These are phyloP conservation scores for Melipona quadrifasciata DNA, from an alignment of 1,140 invertebrate species.

Conservation along the genomic window DNA sequence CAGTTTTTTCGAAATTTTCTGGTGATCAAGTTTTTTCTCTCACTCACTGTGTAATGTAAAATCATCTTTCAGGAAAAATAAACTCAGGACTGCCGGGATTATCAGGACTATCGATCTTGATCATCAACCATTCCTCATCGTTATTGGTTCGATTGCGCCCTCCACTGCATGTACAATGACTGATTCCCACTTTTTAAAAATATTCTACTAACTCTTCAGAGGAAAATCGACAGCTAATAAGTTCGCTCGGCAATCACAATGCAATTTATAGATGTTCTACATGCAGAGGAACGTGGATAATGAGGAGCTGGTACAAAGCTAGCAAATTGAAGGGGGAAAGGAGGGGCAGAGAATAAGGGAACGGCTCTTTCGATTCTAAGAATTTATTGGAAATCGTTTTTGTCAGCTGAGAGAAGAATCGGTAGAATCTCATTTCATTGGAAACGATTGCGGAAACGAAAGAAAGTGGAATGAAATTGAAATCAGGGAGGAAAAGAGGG, in stretches of 20 bases:
- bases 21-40: no score
- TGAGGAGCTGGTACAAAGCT: neutral
- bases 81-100: no score
- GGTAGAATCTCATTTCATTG: constrained; percentile 39
- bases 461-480: constrained; percentile 62
- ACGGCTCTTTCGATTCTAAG: constrained; percentile 20
- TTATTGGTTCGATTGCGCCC: no score
- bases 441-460: constrained; percentile 61
- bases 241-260: neutral
- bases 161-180: no score
- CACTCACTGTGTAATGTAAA: no score
- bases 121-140: no score
- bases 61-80: no score
- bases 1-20: no score
- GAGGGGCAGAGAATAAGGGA: neutral
- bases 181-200: no score
- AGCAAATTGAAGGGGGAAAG: neutral
- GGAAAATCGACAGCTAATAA: neutral
- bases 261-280: neutral
- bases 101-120: no score
- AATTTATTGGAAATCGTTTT: constrained; percentile 63
- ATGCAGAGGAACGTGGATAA: neutral
- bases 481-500: constrained; percentile 32
- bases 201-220: no score
- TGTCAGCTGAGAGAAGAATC: constrained; percentile 53